phyloP scores from a whole-genome alignment of 2,113 vertebrate species.

The Ardeotis arabs region DNA sequence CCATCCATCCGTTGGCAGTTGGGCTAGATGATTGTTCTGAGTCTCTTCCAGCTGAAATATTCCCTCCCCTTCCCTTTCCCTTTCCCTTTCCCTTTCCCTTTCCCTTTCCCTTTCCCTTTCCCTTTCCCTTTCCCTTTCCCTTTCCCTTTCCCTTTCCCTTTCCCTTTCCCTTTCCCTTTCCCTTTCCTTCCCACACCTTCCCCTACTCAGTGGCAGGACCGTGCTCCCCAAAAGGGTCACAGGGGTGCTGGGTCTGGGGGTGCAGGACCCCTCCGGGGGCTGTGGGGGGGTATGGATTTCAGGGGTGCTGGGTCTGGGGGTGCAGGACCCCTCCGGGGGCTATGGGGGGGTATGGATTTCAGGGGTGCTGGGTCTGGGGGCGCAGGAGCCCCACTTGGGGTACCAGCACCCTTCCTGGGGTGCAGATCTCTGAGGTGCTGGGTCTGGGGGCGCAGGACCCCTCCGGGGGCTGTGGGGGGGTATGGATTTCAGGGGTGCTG shows the following conservation, averaged over 20 bases:
- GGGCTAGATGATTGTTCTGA: background rate
- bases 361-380: background rate
- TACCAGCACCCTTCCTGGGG: no score
- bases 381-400: no score
- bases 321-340: no score
- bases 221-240: background rate
- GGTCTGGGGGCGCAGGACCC: background rate
- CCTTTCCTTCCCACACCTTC: background rate
- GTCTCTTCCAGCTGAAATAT: background rate
- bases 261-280: background rate
- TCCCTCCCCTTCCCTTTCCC: background rate
- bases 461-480: no score
- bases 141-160: background rate
- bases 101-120: no score
- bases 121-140: no score
- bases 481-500: background rate
- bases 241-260: background rate
- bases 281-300: no score
- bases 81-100: background rate
- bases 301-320: background rate
- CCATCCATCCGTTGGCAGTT: background rate
- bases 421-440: no score
- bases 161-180: no score
- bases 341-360: no score
- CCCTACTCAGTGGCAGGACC: no score